Evolutionary conservation across 2,797 vertebrate species (phyloP).

Genomic region (Poecilia velifera): DNA sequence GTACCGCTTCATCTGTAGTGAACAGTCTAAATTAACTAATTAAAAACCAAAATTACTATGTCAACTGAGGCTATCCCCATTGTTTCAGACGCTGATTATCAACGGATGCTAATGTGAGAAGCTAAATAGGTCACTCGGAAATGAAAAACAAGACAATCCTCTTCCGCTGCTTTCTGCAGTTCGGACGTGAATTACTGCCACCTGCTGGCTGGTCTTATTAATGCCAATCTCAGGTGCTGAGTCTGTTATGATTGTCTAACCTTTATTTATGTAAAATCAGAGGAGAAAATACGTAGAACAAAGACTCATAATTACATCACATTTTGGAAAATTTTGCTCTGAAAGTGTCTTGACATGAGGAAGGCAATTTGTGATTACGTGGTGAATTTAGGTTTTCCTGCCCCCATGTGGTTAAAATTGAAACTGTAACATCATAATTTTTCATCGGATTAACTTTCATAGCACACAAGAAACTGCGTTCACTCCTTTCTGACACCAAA

Average conservation of each 20-base stretch:
- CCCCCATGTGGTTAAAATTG: not conserved
- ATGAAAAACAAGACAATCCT: conserved; percentile 40
- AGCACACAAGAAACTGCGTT: not conserved
- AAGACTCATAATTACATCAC: not conserved
- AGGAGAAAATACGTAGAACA: not conserved
- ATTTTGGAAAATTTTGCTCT: not conserved
- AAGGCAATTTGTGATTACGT: not conserved
- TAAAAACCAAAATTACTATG: not conserved
- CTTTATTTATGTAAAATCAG: not conserved
- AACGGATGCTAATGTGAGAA: conserved; percentile 40
- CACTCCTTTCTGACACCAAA: not conserved
- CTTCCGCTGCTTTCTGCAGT: conserved; percentile 55
- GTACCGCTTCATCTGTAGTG: not conserved
- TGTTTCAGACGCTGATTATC: conserved; percentile 18
- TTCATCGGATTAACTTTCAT: not conserved
- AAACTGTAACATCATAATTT: not conserved
- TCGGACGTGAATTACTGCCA: conserved; percentile 8
- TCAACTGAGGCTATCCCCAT: not conserved
- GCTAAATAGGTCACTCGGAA: conserved; percentile 72
- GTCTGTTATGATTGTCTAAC: not conserved
- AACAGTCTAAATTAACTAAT: not conserved
- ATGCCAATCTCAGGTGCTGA: not conserved
- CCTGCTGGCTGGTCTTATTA: conserved; percentile 5
- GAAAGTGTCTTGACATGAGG: not conserved
- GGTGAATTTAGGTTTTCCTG: not conserved